These are phyloP conservation scores for Anguilla anguilla DNA, from an alignment of 2,797 vertebrate species.

Conservation along the genomic window DNA sequence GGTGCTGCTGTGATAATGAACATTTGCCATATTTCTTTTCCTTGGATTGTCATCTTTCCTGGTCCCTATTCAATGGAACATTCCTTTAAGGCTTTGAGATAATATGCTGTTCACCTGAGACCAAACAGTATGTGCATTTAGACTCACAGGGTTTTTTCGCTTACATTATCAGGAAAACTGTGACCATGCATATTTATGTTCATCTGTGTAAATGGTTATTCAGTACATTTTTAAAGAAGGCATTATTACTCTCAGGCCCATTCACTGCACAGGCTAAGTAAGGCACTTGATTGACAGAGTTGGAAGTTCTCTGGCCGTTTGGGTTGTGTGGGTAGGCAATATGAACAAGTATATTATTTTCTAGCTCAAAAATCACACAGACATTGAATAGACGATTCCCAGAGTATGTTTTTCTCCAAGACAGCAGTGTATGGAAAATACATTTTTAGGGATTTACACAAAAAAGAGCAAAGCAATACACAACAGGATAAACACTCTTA, in stretches of 20 bases:
- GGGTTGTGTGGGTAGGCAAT: background rate
- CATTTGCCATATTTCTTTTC: background rate
- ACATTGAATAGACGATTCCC: background rate
- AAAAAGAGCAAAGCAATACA: background rate
- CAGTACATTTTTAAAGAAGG: background rate
- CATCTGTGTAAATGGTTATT: background rate
- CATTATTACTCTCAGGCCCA: background rate
- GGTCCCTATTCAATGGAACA: background rate
- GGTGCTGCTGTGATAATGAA: background rate
- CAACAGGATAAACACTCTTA: background rate
- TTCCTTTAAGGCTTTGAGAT: background rate
- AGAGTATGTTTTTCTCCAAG: background rate
- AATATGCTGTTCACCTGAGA: background rate
- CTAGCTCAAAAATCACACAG: background rate
- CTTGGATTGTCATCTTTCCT: background rate
- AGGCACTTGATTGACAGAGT: background rate
- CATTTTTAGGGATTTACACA: slow-evolving; percentile 1
- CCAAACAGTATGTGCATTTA: background rate
- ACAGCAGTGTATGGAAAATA: background rate
- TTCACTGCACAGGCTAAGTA: background rate
- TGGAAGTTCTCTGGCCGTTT: background rate
- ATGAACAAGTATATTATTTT: background rate
- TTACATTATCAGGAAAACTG: background rate
- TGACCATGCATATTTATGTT: background rate
- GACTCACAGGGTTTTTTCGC: background rate